Conservation (phyloP, 1,140 invertebrate genomes). For the Tenebrio molitor region DNA sequence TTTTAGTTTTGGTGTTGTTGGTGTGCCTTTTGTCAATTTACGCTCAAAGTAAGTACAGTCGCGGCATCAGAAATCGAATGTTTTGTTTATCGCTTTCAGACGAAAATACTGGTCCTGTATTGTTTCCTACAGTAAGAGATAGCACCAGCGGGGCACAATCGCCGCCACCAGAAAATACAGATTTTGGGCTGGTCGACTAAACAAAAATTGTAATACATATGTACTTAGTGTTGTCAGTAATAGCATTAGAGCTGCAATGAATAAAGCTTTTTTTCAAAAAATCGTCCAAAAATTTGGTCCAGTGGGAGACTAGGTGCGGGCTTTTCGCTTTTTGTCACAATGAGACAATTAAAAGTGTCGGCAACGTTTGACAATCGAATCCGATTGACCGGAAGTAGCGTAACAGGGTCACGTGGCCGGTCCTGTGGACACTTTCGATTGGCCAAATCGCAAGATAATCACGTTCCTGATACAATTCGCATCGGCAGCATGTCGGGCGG, state of each 20-base stretch:
- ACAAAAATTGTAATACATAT: no score
- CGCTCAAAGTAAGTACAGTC: conserved; percentile 2
- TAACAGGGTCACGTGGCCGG: conserved; percentile 36
- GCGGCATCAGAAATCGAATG: no score
- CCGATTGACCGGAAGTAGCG: conserved; percentile 35
- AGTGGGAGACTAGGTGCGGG: no score
- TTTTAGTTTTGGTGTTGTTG: not conserved
- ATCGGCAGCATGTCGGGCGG: conserved; percentile 18
- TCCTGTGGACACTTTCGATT: conserved; percentile 42
- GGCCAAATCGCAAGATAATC: conserved; percentile 38
- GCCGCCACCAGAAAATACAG: no score
- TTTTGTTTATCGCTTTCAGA: not conserved
- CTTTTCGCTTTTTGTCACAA: not conserved
- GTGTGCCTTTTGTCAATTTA: not conserved
- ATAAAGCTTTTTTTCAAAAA: no score
- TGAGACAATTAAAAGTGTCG: conserved; percentile 16
- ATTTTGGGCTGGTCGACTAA: no score
- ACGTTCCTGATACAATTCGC: conserved; percentile 37
- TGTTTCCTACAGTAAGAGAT: conserved; percentile 5
- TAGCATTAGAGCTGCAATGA: no score
- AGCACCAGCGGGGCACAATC: no score
- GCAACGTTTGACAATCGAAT: conserved; percentile 4
- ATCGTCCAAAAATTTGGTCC: no score
- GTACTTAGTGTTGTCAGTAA: no score
- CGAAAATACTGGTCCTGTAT: not conserved